Base-by-base conservation (phyloP, 2,888 invertebrate species). In the Trachelus troglodyta region DNA sequence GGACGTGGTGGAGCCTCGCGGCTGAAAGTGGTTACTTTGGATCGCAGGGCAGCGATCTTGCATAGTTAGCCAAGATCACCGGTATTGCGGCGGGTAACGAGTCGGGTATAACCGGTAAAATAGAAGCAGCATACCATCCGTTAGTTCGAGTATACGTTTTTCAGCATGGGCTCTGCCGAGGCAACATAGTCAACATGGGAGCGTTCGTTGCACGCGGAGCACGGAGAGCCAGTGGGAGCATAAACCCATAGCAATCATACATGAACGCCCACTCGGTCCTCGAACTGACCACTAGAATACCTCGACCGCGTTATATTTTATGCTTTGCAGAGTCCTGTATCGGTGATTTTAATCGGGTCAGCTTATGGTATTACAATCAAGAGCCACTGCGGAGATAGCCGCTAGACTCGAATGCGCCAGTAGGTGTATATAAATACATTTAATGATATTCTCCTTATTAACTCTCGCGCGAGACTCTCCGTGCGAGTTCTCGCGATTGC, bases 341-440 rank as follows among this genome's bases (percentile, higher is more conserved):
- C 71, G 71, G 71, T 34, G 71, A 84, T 83, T 85, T 85, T 84
- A 85, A 85, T 85, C 85, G 83, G 79, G 73, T 75, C 76, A 80
- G 81, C 80, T 80, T 75, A 79, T 76, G 79, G 83, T 75, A 83
- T 83, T 77, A 69, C 34, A 73, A 73, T n/a, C 33, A 69, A 74
- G 73, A 68, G 77, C 15, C 75, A 77, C 71, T 74, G 78, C 74
- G 76, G 79, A 79, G 75, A 81, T 75, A 77, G 40, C 9, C 12
- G 33, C 35, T 33, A 75, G 34, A 68, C 75, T 69, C 12, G 69
- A 75, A 69, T 34, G 34, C 11, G 34, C 34, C 31, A 34, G 71
- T n/a, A 76, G 79, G 79, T 81, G 80, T 82, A 79, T 56, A 56
- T 74, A 80, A 81, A 83, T 82, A 80, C 79, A 81, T 83, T 82